phyloP scores from a whole-genome alignment of 2,888 invertebrate species.

The Drosophila histrio region DNA sequence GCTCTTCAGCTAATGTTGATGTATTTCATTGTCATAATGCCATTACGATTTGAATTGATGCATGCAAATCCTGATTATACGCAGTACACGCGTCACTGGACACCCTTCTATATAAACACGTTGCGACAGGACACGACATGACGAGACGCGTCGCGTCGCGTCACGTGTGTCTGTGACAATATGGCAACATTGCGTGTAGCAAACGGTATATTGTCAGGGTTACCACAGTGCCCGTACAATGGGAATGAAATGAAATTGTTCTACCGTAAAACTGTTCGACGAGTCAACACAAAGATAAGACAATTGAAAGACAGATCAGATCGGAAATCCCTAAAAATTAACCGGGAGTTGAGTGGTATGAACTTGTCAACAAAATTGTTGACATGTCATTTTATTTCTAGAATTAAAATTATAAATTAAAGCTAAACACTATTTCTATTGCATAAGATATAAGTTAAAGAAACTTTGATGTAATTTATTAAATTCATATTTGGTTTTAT shows the following conservation, averaged over 20 bases:
- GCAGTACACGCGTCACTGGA: constrained; percentile 71
- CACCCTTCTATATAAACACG: constrained; percentile 29
- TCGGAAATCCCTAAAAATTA: not conserved
- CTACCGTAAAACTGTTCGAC: constrained; percentile 6
- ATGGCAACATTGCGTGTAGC: constrained; percentile 53
- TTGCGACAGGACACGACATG: constrained; percentile 13
- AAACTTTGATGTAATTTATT: too few species aligned
- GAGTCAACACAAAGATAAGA: not conserved
- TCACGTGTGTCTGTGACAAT: constrained; percentile 70
- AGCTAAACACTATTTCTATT: too few species aligned
- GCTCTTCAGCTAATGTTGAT: constrained; percentile 42
- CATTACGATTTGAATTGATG: constrained; percentile 66
- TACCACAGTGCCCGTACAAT: constrained; percentile 38
- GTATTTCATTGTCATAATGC: constrained; percentile 55
- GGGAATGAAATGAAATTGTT: not conserved
- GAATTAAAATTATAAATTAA: too few species aligned
- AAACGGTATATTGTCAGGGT: constrained; percentile 58
- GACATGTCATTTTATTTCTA: not conserved
- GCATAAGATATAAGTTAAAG: too few species aligned
- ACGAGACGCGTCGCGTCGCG: constrained; percentile 12
- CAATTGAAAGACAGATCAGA: not conserved
- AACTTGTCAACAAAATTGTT: not conserved
- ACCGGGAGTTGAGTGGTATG: too few species aligned
- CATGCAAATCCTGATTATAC: constrained; percentile 79
- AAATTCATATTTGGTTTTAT: too few species aligned